phyloP scores from a whole-genome alignment of 2,888 invertebrate species.

The Ectemnius cavifrons region DNA sequence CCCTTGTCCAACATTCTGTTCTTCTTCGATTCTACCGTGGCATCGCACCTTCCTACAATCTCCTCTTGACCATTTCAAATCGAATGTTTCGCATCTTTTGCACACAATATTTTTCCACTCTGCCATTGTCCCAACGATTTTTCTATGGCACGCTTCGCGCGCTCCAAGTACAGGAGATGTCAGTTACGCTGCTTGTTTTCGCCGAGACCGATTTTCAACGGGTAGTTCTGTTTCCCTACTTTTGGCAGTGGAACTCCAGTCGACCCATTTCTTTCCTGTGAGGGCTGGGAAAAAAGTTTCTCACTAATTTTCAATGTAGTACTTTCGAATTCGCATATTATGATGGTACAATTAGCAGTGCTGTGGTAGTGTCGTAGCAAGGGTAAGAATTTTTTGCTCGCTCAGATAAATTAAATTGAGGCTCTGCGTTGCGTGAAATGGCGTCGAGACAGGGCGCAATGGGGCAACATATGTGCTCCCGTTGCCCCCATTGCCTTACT shows the following conservation, averaged over 20 bases:
- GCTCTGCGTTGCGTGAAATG: slow-evolving; percentile 70
- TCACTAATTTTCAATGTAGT: too few species aligned
- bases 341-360: neutral
- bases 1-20: neutral
- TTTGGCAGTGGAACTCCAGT: too few species aligned
- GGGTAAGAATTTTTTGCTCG: slow-evolving; percentile 39
- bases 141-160: neutral
- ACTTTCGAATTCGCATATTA: neutral
- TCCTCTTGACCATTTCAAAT: slow-evolving; percentile 4
- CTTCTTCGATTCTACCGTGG: neutral
- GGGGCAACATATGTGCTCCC: slow-evolving; percentile 65
- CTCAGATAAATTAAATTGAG: slow-evolving; percentile 63
- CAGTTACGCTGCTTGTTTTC: too few species aligned
- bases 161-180: too few species aligned
- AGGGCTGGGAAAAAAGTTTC: too few species aligned
- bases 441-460: slow-evolving; percentile 55
- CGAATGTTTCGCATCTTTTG: neutral
- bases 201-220: too few species aligned
- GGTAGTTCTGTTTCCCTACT: too few species aligned
- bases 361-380: neutral
- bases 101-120: neutral
- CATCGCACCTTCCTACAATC: neutral
- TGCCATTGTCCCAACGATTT: too few species aligned
- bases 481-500: slow-evolving; percentile 54
- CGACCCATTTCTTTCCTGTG: too few species aligned